These are phyloP conservation scores for Caretta caretta DNA, from an alignment of 2,113 vertebrate species.

Conservation along the genomic window DNA sequence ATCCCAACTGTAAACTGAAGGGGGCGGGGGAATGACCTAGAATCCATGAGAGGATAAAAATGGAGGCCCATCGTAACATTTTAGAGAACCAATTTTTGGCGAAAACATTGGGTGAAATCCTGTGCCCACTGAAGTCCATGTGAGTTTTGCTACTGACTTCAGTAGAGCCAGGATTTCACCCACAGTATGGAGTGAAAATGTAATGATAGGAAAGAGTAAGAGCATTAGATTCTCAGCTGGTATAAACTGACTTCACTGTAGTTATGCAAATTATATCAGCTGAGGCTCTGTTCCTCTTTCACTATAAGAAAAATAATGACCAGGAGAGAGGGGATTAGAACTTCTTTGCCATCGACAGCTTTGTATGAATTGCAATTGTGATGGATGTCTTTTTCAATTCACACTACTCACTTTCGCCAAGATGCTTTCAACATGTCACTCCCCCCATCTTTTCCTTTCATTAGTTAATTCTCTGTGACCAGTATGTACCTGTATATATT, in stretches of 20 bases:
- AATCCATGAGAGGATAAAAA: not conserved
- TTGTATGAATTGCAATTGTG: not conserved
- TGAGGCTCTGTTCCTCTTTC: not conserved
- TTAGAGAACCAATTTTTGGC: not conserved
- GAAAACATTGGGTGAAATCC: not conserved
- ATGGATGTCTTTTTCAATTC: not conserved
- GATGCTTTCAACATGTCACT: not conserved
- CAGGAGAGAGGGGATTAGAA: not conserved
- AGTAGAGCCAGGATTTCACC: not conserved
- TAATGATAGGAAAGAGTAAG: not conserved
- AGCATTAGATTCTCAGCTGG: not conserved
- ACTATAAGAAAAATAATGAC: not conserved
- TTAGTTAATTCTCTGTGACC: not conserved
- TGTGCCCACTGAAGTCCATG: not conserved
- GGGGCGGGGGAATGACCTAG: no score
- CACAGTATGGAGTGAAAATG: not conserved
- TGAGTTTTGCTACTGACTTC: not conserved
- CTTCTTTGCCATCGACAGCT: not conserved
- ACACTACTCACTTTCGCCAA: not conserved
- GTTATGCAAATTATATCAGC: not conserved
- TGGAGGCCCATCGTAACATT: not conserved
- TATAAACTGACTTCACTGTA: not conserved
- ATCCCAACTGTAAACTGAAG: not conserved
- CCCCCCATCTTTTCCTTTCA: not conserved
- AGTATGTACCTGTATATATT: not conserved